phyloP scores from a whole-genome alignment of 2,888 invertebrate species.

The Oxycera nigricornis region DNA sequence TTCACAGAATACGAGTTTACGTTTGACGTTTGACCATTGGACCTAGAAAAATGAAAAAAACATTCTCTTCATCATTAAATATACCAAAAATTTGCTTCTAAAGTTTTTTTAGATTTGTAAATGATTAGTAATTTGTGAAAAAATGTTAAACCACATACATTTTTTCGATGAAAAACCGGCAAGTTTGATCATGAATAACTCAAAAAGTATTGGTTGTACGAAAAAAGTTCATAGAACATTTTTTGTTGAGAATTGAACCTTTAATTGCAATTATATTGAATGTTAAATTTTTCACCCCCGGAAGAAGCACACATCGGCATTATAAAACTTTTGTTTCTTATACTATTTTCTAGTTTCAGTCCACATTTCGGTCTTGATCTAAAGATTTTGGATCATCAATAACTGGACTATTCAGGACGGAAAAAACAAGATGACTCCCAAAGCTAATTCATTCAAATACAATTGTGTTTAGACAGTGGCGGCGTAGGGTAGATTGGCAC shows the following conservation, averaged over 20 bases:
- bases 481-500: too few relatives aligned
- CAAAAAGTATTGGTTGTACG: neutral
- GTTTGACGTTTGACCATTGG: neutral
- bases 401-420: too few relatives aligned
- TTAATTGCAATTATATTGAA: neutral
- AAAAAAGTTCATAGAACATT: neutral
- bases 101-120: neutral
- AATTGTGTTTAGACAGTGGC: too few relatives aligned
- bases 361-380: too few relatives aligned
- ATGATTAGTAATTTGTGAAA: neutral
- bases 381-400: too few relatives aligned
- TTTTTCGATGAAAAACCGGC: neutral
- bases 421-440: too few relatives aligned
- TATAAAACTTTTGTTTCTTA: neutral
- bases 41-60: neutral
- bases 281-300: neutral
- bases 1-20: neutral
- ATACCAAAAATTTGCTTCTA: neutral
- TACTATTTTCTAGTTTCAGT: neutral
- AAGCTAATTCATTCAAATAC: too few relatives aligned
- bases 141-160: neutral
- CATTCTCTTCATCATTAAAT: neutral
- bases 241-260: neutral
- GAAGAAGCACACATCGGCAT: neutral
- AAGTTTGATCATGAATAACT: conserved; percentile 6